A percentile compares a stretch with the other conserved stretches of the same genome.
Evolutionary conservation across 2,797 vertebrate species (phyloP).

Genomic region (Pitangus sulphuratus): DNA sequence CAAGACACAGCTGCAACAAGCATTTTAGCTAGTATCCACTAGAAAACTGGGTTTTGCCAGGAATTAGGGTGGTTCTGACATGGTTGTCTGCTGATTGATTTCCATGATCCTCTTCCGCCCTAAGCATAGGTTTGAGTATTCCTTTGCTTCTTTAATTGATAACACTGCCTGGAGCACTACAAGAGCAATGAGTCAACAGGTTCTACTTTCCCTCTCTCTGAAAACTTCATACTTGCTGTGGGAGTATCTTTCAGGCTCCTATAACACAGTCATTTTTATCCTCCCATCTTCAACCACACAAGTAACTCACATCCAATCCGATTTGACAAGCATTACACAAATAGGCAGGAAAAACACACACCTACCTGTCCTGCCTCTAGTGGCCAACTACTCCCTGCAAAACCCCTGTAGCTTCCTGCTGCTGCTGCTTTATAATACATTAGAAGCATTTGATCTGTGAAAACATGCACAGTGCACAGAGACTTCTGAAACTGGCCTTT

Average conservation of each 20-base stretch:
- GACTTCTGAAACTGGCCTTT: neutral
- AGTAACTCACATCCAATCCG: neutral
- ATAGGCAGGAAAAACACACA: neutral
- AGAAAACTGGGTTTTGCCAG: neutral
- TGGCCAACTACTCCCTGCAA: neutral
- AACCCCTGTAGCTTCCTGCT: neutral
- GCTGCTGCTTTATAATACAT: neutral
- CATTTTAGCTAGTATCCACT: neutral
- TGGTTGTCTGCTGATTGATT: neutral
- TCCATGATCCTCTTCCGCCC: neutral
- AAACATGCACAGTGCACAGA: neutral
- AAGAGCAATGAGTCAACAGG: neutral
- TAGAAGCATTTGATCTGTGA: neutral
- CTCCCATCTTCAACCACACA: neutral
- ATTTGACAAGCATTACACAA: neutral
- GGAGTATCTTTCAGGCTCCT: neutral
- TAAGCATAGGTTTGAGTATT: neutral
- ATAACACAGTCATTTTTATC: neutral
- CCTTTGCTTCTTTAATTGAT: neutral
- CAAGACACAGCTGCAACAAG: fast-evolving
- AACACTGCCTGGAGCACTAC: neutral
- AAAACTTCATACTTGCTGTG: neutral
- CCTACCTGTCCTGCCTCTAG: neutral
- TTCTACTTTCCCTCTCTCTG: neutral
- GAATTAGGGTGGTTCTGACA: neutral